phyloP scores from a whole-genome alignment of 2,113 vertebrate genomes.

The Misgurnus mizolepis region DNA sequence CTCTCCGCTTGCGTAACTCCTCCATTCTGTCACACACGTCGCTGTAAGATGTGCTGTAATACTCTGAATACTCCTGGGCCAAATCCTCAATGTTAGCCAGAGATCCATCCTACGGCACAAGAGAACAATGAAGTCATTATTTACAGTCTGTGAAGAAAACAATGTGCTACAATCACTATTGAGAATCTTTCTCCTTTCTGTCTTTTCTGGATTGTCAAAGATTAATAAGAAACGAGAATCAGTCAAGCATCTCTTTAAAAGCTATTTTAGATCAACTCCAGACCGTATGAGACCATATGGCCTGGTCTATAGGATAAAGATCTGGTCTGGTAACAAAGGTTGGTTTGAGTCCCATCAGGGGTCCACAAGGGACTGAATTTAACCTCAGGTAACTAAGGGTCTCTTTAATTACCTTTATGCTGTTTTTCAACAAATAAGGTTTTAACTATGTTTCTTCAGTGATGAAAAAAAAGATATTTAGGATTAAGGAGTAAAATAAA shows the following conservation, averaged over 20 bases:
- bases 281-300: constrained; percentile 45
- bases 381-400: no score
- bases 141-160: constrained; percentile 15
- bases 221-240: neutral
- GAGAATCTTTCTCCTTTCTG: neutral
- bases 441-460: no score
- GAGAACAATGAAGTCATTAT: constrained; percentile 32
- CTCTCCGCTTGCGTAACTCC: constrained; percentile 87
- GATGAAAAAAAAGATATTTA: no score
- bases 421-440: no score
- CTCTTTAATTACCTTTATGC: no score
- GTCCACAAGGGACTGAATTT: no score
- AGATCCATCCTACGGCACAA: constrained; percentile 85
- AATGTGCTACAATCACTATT: neutral
- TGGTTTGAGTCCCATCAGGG: no score
- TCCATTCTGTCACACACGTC: constrained; percentile 96
- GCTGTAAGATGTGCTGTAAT: constrained; percentile 89
- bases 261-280: neutral
- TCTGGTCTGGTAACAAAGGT: neutral
- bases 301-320: constrained; percentile 46
- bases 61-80: constrained; percentile 92
- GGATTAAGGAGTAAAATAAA: no score
- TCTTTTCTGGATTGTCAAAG: neutral
- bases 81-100: constrained; percentile 92
- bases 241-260: neutral